Evolutionary conservation across 2,888 invertebrate species (phyloP), one percentile per base, ranked within the genome.

Genomic region (Adineta ricciae): DNA sequence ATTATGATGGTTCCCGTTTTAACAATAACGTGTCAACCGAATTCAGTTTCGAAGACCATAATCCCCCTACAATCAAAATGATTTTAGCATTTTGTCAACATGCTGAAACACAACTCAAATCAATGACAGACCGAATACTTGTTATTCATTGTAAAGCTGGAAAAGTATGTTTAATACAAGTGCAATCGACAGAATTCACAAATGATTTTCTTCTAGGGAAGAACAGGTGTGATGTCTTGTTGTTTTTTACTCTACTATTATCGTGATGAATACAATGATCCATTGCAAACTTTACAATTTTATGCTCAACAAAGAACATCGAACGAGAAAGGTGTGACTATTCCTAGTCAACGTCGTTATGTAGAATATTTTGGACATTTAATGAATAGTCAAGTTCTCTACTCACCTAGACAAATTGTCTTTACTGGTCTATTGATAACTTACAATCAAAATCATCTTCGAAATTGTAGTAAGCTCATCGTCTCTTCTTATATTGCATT

Each of bases 101-200:
- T 83, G 84, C 73, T 41, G 54, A 85, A 27, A 36, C 32, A 52
- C 83, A 83, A 83, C 49, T 85, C 27, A 85, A 73, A n/a, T 21
- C 46, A 16, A 50, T 83, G 36, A 41, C 64, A 19, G 83, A 82
- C 38, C 52, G 83, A 41, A 83, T 52, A 16, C 52, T 83, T 19
- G 72, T 85, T 19, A 50, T 85, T 32, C 85, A 85, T 38, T 85
- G 85, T 49, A 85, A 85, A 83, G 85, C 85, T n/a, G 85, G 85
- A 73, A 85, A 85, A 54, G 85, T 85, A 56, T 9, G 9, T 64
- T 49, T 0, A 56, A 24, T 36, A 14, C 41, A n/a, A 32, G 27
- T 16, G 32, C 32, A 5, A 82, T 2, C 4, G 14, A 52, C 24
- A 24, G 19, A 21, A 16, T 21, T 64, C 11, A 16, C 14, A 16